Evolutionary conservation across 2,113 vertebrate genomes (phyloP).

Genomic region (Pluvialis apricaria): DNA sequence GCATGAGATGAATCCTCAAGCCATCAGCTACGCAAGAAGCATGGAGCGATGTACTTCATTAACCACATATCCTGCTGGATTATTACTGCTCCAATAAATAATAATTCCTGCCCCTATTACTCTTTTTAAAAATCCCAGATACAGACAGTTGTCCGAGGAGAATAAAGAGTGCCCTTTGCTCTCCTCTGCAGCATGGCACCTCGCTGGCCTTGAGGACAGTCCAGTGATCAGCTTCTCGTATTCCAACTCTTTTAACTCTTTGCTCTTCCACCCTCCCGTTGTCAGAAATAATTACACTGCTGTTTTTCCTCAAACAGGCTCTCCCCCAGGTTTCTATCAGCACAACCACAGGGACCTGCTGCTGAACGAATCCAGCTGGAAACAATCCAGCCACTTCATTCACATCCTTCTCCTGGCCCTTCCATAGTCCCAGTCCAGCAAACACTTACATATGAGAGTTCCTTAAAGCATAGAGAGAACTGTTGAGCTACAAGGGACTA

Average conservation of each 20-base stretch:
- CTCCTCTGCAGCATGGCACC: background rate
- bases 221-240: background rate
- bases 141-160: background rate
- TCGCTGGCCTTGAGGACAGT: background rate
- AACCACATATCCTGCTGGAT: background rate
- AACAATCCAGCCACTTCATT: background rate
- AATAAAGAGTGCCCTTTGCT: background rate
- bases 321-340: background rate
- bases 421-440: background rate
- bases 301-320: background rate
- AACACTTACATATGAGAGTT: background rate
- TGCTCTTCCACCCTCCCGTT: background rate
- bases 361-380: background rate
- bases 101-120: background rate
- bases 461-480: background rate
- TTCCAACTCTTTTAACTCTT: constrained; percentile 1
- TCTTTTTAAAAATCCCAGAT: background rate
- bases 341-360: background rate
- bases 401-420: background rate
- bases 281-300: constrained; percentile 5
- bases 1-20: background rate
- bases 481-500: background rate
- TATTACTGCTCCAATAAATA: background rate
- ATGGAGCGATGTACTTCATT: background rate
- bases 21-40: background rate